These are phyloP conservation scores for Vulpes ferrilata DNA, from an alignment of 2,113 vertebrate genomes.

Conservation along the genomic window DNA sequence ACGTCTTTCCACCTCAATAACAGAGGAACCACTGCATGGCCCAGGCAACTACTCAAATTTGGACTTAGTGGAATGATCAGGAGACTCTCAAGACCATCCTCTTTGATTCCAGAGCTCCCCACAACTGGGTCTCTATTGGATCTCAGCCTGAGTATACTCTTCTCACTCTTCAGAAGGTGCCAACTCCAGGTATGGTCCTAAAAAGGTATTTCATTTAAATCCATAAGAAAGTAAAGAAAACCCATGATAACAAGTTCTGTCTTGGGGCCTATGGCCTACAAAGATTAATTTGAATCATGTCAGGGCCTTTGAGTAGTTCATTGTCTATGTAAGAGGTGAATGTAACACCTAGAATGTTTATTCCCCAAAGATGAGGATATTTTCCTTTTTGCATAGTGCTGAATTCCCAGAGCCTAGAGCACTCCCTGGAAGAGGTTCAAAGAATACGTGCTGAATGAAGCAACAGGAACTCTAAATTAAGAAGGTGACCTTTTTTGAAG, in stretches of 20 bases:
- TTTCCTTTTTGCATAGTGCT: not conserved
- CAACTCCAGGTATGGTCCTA: not conserved
- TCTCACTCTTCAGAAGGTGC: not conserved
- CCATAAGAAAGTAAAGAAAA: not conserved
- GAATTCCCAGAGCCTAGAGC: not conserved
- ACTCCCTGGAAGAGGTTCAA: not conserved
- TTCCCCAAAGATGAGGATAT: accelerated
- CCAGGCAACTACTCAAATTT: not conserved
- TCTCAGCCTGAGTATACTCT: not conserved
- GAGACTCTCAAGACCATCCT: not conserved
- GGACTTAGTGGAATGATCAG: not conserved
- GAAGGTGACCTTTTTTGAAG: not conserved
- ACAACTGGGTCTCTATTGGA: not conserved
- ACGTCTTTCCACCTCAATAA: not conserved
- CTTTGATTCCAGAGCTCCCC: not conserved
- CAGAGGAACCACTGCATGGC: not conserved
- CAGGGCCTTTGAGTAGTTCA: not conserved
- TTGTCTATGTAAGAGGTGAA: not conserved
- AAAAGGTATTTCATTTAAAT: not conserved
- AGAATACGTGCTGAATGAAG: not conserved
- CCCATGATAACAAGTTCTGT: not conserved
- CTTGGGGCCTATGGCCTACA: not conserved
- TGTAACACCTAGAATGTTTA: not conserved
- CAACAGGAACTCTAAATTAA: not conserved
- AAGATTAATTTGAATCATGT: not conserved